Conservation (phyloP, 1,140 invertebrate species). For the Brachionus angularis region DNA sequence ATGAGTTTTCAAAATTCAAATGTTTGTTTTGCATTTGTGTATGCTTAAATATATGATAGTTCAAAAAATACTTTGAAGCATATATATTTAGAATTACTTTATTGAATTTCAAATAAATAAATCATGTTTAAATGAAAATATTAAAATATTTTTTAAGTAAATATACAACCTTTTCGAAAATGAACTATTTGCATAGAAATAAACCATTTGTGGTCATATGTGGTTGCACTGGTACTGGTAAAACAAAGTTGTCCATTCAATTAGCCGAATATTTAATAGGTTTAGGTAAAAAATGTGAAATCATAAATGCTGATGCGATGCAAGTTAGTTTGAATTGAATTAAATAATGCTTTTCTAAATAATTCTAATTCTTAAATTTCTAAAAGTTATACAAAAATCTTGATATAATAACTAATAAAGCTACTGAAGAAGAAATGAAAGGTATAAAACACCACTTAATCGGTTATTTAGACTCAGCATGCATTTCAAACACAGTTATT, state of each 20-base stretch:
- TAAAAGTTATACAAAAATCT: constrained; percentile 81
- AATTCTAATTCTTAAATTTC: constrained; percentile 48
- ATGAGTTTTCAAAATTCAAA: too few relatives aligned
- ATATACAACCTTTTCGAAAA: too few relatives aligned
- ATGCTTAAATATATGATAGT: too few relatives aligned
- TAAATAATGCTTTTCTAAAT: neutral
- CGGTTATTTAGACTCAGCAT: constrained; percentile 73
- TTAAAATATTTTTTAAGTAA: too few relatives aligned
- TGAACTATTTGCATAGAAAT: too few relatives aligned
- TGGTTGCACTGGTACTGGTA: constrained; percentile 90
- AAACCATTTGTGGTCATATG: constrained; percentile 33
- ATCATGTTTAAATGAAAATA: too few relatives aligned
- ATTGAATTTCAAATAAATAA: too few relatives aligned
- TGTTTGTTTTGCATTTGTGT: too few relatives aligned
- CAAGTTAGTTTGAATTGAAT: constrained; percentile 71
- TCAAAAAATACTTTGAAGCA: too few relatives aligned
- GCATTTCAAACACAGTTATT: constrained; percentile 71
- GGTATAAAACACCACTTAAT: constrained; percentile 80
- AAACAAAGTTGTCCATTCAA: constrained; percentile 89
- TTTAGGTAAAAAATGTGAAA: constrained; percentile 68
- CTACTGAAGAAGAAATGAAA: constrained; percentile 72
- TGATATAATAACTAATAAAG: constrained; percentile 93
- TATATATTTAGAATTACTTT: too few relatives aligned
- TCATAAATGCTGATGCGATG: constrained; percentile 98
- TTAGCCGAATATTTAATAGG: constrained; percentile 71